These are phyloP conservation scores for Tragulus kanchil DNA, from an alignment of 2,113 vertebrate species.

Conservation along the genomic window DNA sequence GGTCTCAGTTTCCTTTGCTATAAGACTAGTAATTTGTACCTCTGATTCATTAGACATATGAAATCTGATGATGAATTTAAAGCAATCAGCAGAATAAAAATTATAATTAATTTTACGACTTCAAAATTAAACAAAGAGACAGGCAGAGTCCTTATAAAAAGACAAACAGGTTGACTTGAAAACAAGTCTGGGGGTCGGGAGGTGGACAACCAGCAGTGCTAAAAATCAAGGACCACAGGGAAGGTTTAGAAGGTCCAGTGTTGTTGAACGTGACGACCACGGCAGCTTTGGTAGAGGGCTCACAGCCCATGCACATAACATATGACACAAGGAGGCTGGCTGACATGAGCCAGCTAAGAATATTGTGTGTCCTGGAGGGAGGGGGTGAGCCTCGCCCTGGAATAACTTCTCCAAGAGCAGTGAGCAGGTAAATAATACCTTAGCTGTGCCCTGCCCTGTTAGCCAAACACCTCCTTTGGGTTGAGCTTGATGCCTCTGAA, in stretches of 20 bases:
- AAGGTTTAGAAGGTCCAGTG: background rate
- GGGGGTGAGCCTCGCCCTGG: background rate
- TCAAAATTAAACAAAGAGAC: slow-evolving; percentile 11
- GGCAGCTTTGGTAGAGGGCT: slow-evolving; percentile 24
- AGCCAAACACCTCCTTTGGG: slow-evolving; percentile 17
- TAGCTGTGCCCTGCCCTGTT: background rate
- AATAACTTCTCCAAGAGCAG: slow-evolving; percentile 41
- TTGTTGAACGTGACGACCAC: fast-evolving
- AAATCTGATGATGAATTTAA: slow-evolving; percentile 43
- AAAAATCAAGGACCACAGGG: slow-evolving; percentile 22
- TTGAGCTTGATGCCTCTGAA: slow-evolving; percentile 7
- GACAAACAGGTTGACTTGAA: background rate
- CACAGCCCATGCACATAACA: background rate
- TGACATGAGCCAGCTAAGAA: slow-evolving; percentile 40
- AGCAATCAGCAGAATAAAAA: slow-evolving; percentile 10
- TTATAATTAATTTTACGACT: background rate
- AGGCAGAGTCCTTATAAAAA: background rate
- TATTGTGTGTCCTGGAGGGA: background rate
- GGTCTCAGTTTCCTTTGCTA: background rate
- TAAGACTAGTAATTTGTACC: slow-evolving; percentile 2
- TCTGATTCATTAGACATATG: slow-evolving; percentile 7
- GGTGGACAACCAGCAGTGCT: background rate
- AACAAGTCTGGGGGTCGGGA: background rate
- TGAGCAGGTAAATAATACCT: slow-evolving; percentile 18
- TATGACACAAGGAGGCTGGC: slow-evolving; percentile 33